These are phyloP conservation scores for Sinosuthora webbiana DNA, from an alignment of 2,113 vertebrate genomes.

Conservation along the genomic window DNA sequence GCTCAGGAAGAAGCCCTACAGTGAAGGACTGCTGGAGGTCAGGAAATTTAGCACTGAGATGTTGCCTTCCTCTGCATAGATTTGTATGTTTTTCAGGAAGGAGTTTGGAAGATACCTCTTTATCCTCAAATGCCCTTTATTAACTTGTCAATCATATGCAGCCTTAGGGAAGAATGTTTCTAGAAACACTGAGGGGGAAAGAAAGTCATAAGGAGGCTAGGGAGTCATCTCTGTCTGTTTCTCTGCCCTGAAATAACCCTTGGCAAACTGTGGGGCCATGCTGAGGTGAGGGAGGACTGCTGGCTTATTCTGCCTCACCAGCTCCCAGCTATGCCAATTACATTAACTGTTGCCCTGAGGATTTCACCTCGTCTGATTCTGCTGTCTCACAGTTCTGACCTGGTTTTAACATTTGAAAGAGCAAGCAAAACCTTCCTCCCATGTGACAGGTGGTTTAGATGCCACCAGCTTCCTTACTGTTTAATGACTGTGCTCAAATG, in stretches of 20 bases:
- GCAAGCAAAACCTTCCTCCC: background rate
- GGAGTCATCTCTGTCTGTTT: background rate
- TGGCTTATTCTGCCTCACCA: background rate
- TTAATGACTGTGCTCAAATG: background rate
- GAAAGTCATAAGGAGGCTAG: fast-evolving
- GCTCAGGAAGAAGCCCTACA: background rate
- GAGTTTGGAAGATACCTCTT: background rate
- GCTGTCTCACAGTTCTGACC: slow-evolving; percentile 6
- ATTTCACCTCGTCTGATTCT: background rate
- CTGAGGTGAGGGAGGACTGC: background rate
- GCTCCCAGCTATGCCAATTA: background rate
- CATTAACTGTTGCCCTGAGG: background rate
- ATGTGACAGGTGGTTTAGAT: background rate
- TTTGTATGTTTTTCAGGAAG: background rate
- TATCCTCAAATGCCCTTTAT: background rate
- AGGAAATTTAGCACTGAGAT: background rate
- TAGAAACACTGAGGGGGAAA: background rate
- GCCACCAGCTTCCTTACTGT: background rate
- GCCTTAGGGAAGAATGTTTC: background rate
- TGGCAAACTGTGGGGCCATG: background rate
- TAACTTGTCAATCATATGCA: background rate
- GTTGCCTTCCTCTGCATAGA: background rate
- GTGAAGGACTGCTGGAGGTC: background rate
- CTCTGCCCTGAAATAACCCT: background rate
- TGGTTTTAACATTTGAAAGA: slow-evolving; percentile 45